phyloP scores from a whole-genome alignment of 2,888 invertebrate genomes.

The Cataglyphis cursor region DNA sequence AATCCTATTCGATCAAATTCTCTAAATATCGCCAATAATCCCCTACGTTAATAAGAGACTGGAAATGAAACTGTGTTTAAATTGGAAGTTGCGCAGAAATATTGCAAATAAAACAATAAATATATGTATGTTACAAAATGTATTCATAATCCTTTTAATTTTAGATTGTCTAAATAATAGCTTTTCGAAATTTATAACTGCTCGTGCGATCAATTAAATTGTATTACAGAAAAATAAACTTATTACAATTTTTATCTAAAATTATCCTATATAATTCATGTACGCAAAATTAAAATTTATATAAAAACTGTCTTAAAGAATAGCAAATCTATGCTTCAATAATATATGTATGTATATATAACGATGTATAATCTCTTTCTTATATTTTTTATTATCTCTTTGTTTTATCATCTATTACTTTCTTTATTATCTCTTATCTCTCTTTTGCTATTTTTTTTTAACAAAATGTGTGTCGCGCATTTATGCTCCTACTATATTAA shows the following conservation, averaged over 20 bases:
- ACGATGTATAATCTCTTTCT: too few species aligned
- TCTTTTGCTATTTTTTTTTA: neutral
- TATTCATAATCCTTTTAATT: neutral
- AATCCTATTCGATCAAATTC: neutral
- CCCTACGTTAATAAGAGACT: neutral
- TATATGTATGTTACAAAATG: too few species aligned
- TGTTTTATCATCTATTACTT: neutral
- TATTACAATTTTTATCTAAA: neutral
- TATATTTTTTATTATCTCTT: neutral
- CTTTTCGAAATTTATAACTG: neutral
- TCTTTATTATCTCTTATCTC: neutral
- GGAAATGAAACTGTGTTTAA: conserved; percentile 6
- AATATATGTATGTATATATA: neutral
- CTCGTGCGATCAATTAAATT: neutral
- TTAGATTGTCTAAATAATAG: neutral
- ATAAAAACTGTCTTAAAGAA: neutral
- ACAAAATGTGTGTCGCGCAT: neutral
- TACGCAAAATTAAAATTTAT: neutral
- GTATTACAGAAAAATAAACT: neutral
- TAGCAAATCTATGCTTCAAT: neutral
- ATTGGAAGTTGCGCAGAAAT: conserved; percentile 33
- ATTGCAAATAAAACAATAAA: neutral
- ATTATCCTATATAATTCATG: neutral
- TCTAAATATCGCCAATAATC: conserved; percentile 23
- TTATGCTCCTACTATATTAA: neutral